Percentiles rank a stretch among this genome's conserved stretches.
Evolutionary conservation across 64 coral and sea anemone species (phyloP).

Genomic region (Montipora efflorescens): DNA sequence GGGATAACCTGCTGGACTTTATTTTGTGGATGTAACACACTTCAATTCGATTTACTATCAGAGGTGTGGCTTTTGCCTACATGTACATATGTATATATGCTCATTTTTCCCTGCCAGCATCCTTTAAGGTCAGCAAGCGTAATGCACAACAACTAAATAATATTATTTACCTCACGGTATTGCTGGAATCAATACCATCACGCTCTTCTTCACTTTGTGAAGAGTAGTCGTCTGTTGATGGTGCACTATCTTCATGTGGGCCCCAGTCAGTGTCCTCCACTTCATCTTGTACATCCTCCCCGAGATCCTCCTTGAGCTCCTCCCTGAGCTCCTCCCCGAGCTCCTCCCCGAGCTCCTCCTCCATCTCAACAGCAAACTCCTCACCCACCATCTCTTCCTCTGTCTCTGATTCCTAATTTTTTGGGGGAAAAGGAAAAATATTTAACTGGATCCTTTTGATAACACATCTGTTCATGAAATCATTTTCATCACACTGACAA

Average conservation of each 20-base stretch:
- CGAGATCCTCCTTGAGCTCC: too few relatives aligned
- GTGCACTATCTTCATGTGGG: conserved; percentile 66
- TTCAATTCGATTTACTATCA: not conserved
- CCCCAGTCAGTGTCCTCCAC: conserved; percentile 48
- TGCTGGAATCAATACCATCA: conserved; percentile 58
- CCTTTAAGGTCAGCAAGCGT: too few relatives aligned
- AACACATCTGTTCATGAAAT: not conserved
- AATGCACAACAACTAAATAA: too few relatives aligned
- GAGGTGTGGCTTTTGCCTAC: not conserved
- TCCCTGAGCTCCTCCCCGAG: not conserved
- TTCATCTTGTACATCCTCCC: conserved; percentile 46
- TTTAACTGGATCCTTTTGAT: too few relatives aligned
- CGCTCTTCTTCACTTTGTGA: conserved; percentile 58
- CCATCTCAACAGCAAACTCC: not conserved
- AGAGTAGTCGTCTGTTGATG: conserved; percentile 67
- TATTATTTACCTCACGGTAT: conserved; percentile 43
- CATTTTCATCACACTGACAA: conserved; percentile 15
- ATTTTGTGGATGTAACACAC: not conserved
- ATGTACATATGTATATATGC: not conserved
- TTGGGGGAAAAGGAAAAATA: not conserved
- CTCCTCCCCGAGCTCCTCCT: not conserved
- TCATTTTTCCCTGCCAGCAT: too few relatives aligned
- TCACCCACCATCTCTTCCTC: not conserved
- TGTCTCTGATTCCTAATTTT: conserved; percentile 11
- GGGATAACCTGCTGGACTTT: not conserved